Percentiles rank a stretch among this genome's conserved stretches.
Conservation (phyloP, 2,797 vertebrate species). For the Neosilurus mollespiculum region DNA sequence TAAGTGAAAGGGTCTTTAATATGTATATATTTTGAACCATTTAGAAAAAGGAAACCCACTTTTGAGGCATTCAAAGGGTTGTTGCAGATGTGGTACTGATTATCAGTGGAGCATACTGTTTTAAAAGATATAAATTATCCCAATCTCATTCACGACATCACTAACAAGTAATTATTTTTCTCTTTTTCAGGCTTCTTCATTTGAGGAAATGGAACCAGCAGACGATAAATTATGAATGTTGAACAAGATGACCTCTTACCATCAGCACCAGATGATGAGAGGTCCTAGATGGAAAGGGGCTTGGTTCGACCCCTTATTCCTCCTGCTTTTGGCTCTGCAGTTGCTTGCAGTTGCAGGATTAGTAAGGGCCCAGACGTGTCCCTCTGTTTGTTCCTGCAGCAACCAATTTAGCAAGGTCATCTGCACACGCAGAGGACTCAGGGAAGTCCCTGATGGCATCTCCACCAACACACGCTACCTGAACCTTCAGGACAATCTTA, state of each 20-base stretch:
- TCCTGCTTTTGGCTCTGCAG: conserved; percentile 97
- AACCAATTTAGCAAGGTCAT: conserved; percentile 99
- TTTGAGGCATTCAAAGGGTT: background rate
- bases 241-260: conserved; percentile 99
- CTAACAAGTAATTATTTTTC: conserved; percentile 40
- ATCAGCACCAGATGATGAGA: conserved; percentile 99
- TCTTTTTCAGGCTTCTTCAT: conserved; percentile 59
- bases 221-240: conserved; percentile 99
- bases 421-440: conserved; percentile 89
- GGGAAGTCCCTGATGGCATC: conserved; percentile 97
- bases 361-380: conserved; percentile 95
- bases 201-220: conserved; percentile 79
- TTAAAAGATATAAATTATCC: background rate
- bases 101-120: background rate
- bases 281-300: conserved; percentile 99
- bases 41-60: background rate
- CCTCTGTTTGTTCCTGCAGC: conserved; percentile 96
- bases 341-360: conserved; percentile 96
- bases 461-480: conserved; percentile 96
- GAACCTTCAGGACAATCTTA: conserved; percentile 98
- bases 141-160: background rate
- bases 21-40: background rate
- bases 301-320: conserved; percentile 97
- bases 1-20: too few species aligned
- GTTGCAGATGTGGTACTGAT: too few species aligned